Evolutionary conservation across 2,888 invertebrate genomes (phyloP), one percentile per base, ranked within the genome.

Genomic region (Augochlorella aurata): DNA sequence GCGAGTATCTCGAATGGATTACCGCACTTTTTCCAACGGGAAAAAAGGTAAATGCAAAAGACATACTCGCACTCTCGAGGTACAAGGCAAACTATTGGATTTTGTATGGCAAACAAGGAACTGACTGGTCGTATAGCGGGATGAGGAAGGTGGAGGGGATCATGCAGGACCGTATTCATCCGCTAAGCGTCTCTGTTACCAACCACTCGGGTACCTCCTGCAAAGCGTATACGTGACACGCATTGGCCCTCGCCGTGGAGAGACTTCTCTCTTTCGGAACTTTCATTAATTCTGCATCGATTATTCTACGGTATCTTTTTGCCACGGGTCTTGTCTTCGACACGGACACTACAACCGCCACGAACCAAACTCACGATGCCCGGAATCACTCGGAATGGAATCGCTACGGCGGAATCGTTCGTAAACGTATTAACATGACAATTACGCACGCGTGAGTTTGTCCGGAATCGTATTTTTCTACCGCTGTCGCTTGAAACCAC

Each of bases 81-180:
- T 92, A 92, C 92, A 92, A 92, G 92, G 92, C 92, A 91, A 93
- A 93, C 93, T 93, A 93, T 93, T 93, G 92, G 93, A 93, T 93
- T 93, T 93, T 93, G 92, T 93, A 92, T 92, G 93, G 93, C 93
- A 93, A 93, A 93, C 93, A 93, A 93, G 93, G 93, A 93, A 93
- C 93, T 91, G 93, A 93, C 92, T 92, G 92, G 91, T 89, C 89
- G 93, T 90, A 87, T 88, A 90, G 91, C 92, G 92, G 91, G 92
- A 90, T 87, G 90, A 81, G 82, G 73, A 81, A 79, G 82, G 81
- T 84, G 81, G 84, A 81, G 87, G 88, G 83, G 74, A 84, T 74
- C 78, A 78, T 79, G 87, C 92, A 93, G 93, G 91, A 89, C 81
- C 90, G 93, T 92, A 90, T 63, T 87, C 77, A 89, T 84, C 81